phyloP scores from a whole-genome alignment of 1,140 invertebrate genomes.

The Phocides pigmalion region DNA sequence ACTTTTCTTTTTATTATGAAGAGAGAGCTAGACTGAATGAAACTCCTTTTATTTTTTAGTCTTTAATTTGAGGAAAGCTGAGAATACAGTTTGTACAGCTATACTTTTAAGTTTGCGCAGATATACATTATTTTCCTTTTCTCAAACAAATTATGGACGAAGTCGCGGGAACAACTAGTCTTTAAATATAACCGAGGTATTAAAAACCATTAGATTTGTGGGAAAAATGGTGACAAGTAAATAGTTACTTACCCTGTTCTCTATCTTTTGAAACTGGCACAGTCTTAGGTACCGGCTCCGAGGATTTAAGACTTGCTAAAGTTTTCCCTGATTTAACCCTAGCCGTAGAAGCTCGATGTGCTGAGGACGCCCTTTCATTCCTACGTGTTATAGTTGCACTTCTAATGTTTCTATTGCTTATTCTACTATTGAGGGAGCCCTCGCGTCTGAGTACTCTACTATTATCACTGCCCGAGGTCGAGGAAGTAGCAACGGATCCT shows the following conservation, averaged over 20 bases:
- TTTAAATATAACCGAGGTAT: too few relatives aligned
- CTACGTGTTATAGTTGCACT: slow-evolving; percentile 84
- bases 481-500: slow-evolving; percentile 73
- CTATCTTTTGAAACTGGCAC: slow-evolving; percentile 84
- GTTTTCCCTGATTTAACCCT: slow-evolving; percentile 83
- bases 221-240: too few relatives aligned
- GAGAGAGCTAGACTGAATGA: too few relatives aligned
- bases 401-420: slow-evolving; percentile 82
- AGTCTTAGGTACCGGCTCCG: slow-evolving; percentile 77
- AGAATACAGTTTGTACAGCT: too few relatives aligned
- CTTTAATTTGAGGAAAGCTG: too few relatives aligned
- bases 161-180: too few relatives aligned
- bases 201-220: too few relatives aligned
- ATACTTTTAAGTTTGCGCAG: too few relatives aligned
- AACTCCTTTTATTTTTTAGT: too few relatives aligned
- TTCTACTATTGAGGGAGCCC: slow-evolving; percentile 63
- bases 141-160: too few relatives aligned
- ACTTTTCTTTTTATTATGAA: too few relatives aligned
- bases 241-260: slow-evolving; percentile 86
- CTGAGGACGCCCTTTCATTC: slow-evolving; percentile 70
- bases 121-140: too few relatives aligned
- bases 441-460: slow-evolving; percentile 65
- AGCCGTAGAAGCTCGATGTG: slow-evolving; percentile 85
- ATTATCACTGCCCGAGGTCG: slow-evolving; percentile 78
- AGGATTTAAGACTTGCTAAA: slow-evolving; percentile 71